Conservation (phyloP, 1,140 invertebrate genomes). For the Rhynchophorus ferrugineus region DNA sequence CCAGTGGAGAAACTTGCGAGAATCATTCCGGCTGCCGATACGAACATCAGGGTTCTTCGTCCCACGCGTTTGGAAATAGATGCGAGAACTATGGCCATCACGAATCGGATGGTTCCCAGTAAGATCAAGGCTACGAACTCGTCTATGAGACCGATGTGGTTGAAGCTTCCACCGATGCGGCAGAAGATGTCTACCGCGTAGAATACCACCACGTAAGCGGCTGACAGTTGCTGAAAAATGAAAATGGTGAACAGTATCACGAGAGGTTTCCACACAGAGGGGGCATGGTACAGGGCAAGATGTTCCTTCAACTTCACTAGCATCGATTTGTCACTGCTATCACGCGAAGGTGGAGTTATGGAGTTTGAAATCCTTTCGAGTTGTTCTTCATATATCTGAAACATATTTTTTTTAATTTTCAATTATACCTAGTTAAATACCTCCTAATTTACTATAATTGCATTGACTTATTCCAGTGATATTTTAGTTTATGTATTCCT, state of each 20-base stretch:
- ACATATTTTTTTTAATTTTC: too few species aligned
- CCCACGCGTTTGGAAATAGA: conserved; percentile 48
- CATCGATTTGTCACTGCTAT: conserved; percentile 8
- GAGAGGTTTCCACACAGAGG: conserved; percentile 45
- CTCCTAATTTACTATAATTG: too few species aligned
- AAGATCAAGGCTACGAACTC: conserved; percentile 45
- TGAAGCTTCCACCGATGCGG: conserved; percentile 43
- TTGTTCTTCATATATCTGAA: conserved; percentile 41
- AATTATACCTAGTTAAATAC: too few species aligned
- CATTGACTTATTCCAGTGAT: too few species aligned
- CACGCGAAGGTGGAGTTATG: neutral
- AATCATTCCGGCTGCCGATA: conserved; percentile 49
- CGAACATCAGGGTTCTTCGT: conserved; percentile 43
- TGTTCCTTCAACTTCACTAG: conserved; percentile 16
- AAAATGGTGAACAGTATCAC: conserved; percentile 45
- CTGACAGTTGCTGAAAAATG: conserved; percentile 50
- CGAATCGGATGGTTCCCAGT: conserved; percentile 46
- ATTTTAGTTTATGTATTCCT: too few species aligned
- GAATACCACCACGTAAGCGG: conserved; percentile 59
- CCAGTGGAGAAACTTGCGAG: conserved; percentile 47
- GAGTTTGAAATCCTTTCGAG: conserved; percentile 33
- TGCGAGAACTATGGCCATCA: conserved; percentile 44
- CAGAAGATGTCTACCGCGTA: conserved; percentile 55
- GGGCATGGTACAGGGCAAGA: conserved; percentile 24
- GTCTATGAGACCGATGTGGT: conserved; percentile 35